phyloP scores from a whole-genome alignment of 64 coral and sea anemone species.

The Pocillopora damicornis region DNA sequence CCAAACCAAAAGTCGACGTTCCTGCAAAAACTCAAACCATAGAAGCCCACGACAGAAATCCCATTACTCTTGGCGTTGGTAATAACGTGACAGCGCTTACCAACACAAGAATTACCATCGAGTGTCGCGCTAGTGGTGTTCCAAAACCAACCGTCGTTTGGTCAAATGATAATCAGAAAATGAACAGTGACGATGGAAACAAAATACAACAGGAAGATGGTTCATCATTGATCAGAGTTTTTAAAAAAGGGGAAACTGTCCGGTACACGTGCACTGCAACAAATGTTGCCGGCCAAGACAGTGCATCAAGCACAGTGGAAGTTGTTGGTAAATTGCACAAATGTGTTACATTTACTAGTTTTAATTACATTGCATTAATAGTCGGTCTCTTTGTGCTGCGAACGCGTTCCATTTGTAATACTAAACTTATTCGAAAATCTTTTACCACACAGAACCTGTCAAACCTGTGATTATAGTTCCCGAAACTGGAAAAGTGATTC shows the following conservation, averaged over 20 bases:
- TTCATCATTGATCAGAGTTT: constrained; percentile 45
- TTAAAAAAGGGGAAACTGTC: constrained; percentile 22
- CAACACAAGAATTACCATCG: constrained; percentile 58
- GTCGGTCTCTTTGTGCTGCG: no score
- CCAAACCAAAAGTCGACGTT: no score
- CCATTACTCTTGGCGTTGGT: constrained; percentile 54
- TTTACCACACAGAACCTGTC: constrained; percentile 39
- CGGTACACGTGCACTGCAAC: constrained; percentile 23
- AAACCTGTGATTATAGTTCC: constrained; percentile 53
- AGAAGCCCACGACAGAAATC: constrained; percentile 19
- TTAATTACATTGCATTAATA: no score
- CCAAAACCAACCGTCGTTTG: constrained; percentile 61
- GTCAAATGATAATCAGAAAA: constrained; percentile 46
- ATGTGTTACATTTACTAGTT: no score
- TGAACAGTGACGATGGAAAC: constrained; percentile 24
- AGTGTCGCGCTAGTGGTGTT: constrained; percentile 49
- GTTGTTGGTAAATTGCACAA: background rate
- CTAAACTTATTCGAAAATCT: background rate
- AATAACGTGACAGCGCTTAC: constrained; percentile 73
- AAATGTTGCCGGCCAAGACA: constrained; percentile 4
- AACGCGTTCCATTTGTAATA: background rate
- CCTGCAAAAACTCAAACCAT: background rate
- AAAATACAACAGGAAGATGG: constrained; percentile 37
- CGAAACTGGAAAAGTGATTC: constrained; percentile 11
- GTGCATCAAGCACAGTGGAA: constrained; percentile 11